phyloP scores from a whole-genome alignment of 1,140 invertebrate species.

The Rhyzopertha dominica region DNA sequence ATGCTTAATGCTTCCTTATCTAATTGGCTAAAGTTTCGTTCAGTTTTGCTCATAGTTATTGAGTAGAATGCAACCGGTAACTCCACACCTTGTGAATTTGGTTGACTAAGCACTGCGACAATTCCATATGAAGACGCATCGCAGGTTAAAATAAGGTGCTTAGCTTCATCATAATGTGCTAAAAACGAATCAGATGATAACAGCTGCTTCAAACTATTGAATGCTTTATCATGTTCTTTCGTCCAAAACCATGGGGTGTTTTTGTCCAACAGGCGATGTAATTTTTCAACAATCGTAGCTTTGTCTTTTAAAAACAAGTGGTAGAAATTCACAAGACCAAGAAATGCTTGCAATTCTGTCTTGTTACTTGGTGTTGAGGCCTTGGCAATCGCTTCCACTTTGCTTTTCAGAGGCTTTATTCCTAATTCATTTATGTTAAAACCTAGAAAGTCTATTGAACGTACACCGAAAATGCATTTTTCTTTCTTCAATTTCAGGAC shows the following conservation, averaged over 20 bases:
- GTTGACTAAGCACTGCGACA: slow-evolving; percentile 20
- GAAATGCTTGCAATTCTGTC: slow-evolving; percentile 39
- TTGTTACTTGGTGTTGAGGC: slow-evolving; percentile 41
- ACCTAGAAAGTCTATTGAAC: slow-evolving; percentile 34
- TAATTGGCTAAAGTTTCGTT: slow-evolving; percentile 28
- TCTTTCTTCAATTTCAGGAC: slow-evolving; percentile 33
- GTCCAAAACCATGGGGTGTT: slow-evolving; percentile 35
- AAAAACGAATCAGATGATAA: slow-evolving; percentile 35
- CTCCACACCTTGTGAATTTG: slow-evolving; percentile 11
- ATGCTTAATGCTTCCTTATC: slow-evolving; percentile 35
- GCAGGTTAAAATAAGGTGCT: slow-evolving; percentile 22
- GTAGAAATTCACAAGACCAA: slow-evolving; percentile 44
- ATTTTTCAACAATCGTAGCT: slow-evolving; percentile 24
- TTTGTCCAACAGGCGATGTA: slow-evolving; percentile 27
- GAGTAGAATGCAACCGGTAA: slow-evolving; percentile 13
- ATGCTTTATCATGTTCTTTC: slow-evolving; percentile 27
- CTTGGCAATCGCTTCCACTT: slow-evolving; percentile 39
- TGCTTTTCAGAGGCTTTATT: slow-evolving; percentile 35
- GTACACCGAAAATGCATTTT: slow-evolving; percentile 38
- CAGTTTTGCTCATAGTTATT: slow-evolving; percentile 16
- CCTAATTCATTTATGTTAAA: slow-evolving; percentile 34
- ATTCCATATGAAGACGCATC: slow-evolving; percentile 37
- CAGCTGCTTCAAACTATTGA: slow-evolving; percentile 35
- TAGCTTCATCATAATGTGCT: slow-evolving; percentile 35
- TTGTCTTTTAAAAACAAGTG: slow-evolving; percentile 38